Evolutionary conservation across 1,140 invertebrate species (phyloP).

Genomic region (Drosophila pallidifrons): DNA sequence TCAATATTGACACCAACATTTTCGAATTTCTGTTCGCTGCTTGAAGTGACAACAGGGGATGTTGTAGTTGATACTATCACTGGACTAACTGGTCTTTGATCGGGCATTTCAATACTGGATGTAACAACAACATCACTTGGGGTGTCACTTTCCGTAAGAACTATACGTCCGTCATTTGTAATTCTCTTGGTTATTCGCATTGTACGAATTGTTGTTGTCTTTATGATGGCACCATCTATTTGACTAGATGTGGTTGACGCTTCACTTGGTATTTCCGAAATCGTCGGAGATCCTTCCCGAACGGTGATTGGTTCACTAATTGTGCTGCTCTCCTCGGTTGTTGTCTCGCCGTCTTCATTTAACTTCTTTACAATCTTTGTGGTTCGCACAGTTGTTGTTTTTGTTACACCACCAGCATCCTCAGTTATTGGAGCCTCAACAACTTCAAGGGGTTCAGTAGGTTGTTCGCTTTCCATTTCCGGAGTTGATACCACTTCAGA

Average conservation of each 20-base stretch:
- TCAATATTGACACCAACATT: slow-evolving; percentile 61
- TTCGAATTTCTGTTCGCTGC: slow-evolving; percentile 42
- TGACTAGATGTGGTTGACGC: slow-evolving; percentile 79
- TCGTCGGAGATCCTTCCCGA: slow-evolving; percentile 62
- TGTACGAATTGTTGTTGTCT: slow-evolving; percentile 81
- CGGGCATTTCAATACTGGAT: slow-evolving; percentile 82
- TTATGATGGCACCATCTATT: slow-evolving; percentile 81
- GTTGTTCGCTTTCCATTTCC: slow-evolving; percentile 9
- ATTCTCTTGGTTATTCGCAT: slow-evolving; percentile 81
- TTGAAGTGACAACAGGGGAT: slow-evolving; percentile 53
- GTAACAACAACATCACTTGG: slow-evolving; percentile 75
- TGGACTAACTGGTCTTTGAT: slow-evolving; percentile 68
- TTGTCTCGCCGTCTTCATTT: slow-evolving; percentile 72
- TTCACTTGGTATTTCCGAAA: slow-evolving; percentile 74
- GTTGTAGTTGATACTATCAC: slow-evolving; percentile 44
- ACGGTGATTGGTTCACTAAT: slow-evolving; percentile 68
- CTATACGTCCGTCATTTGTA: slow-evolving; percentile 77
- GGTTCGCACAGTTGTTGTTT: slow-evolving; percentile 80
- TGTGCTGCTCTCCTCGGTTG: slow-evolving; percentile 65
- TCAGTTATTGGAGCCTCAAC: slow-evolving; percentile 31
- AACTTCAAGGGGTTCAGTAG: slow-evolving; percentile 6
- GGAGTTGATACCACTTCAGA: slow-evolving; percentile 15
- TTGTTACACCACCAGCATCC: slow-evolving; percentile 67
- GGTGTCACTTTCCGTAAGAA: slow-evolving; percentile 72
- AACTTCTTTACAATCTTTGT: slow-evolving; percentile 73